A percentile compares a stretch with the other conserved stretches of the same genome.
These are phyloP conservation scores for Scolopax bukidnonensis DNA, from an alignment of 2,797 vertebrate genomes.

Conservation along the genomic window DNA sequence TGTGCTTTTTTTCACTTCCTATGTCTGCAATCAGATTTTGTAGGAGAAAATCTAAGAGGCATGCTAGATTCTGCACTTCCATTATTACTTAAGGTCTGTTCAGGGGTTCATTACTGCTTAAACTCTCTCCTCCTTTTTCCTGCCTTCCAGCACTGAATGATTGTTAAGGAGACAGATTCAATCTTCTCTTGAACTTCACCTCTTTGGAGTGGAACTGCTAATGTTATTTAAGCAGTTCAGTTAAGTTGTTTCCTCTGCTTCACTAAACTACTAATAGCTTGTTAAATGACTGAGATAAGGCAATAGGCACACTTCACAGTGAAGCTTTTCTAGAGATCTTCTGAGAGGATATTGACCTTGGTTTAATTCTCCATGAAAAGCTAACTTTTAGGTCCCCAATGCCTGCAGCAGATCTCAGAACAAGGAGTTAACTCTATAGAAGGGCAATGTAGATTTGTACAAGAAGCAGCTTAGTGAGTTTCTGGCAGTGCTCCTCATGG, in stretches of 20 bases:
- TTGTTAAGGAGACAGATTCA: background rate
- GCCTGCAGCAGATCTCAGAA: background rate
- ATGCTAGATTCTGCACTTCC: background rate
- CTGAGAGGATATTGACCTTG: background rate
- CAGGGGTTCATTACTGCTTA: background rate
- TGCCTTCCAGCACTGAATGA: background rate
- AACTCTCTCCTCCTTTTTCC: background rate
- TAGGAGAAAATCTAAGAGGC: background rate
- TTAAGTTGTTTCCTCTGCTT: slow-evolving; percentile 5
- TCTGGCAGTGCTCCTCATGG: background rate
- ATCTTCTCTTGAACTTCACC: background rate
- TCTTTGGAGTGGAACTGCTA: background rate
- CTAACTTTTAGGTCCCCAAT: background rate
- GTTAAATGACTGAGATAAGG: slow-evolving; percentile 5
- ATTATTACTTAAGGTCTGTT: background rate
- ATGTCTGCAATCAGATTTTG: background rate
- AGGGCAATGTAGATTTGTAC: background rate
- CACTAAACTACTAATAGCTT: slow-evolving; percentile 1
- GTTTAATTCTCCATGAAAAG: slow-evolving; percentile 10
- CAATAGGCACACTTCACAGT: background rate
- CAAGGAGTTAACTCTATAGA: background rate
- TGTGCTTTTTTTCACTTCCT: background rate
- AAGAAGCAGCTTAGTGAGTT: background rate
- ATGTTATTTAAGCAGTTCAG: slow-evolving; percentile 2
- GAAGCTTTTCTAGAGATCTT: background rate